Percentiles rank a stretch among this genome's conserved stretches.
Conservation (phyloP, 2,888 invertebrate species). For the Drosophila seclusa region DNA sequence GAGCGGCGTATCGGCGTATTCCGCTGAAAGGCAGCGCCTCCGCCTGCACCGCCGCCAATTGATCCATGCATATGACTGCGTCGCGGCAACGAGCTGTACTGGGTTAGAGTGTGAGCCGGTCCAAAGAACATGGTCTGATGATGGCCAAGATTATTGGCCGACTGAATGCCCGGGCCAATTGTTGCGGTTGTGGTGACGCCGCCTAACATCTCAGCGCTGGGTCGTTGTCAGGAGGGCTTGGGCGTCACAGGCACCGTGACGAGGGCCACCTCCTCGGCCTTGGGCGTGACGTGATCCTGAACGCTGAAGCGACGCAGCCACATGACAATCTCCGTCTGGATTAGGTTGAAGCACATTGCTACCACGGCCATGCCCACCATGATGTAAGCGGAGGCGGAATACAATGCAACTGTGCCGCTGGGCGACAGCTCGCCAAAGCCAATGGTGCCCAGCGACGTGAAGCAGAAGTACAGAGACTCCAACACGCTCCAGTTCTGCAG, state of each 20-base stretch:
- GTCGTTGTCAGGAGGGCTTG: conserved; percentile 88
- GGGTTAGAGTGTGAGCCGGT: conserved; percentile 85
- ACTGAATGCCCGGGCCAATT: conserved; percentile 27
- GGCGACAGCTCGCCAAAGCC: conserved; percentile 93
- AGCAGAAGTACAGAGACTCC: conserved; percentile 94
- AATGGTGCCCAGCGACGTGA: conserved; percentile 92
- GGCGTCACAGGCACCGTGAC: conserved; percentile 86
- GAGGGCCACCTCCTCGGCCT: conserved; percentile 86
- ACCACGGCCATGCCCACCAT: conserved; percentile 93
- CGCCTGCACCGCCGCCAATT: conserved; percentile 7
- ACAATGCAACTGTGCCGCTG: conserved; percentile 89
- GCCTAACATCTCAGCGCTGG: conserved; percentile 83
- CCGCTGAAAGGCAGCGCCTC: conserved; percentile 86
- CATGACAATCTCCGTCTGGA: conserved; percentile 90
- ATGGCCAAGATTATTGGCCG: conserved; percentile 72
- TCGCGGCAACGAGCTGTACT: conserved; percentile 87
- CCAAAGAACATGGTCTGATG: conserved; percentile 84
- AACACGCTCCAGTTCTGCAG: conserved; percentile 96
- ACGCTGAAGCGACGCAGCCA: conserved; percentile 85
- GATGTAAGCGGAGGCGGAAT: conserved; percentile 92
- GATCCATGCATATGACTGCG: conserved; percentile 68
- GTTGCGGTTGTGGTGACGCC: conserved; percentile 55
- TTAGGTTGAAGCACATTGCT: conserved; percentile 94
- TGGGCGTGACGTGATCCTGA: conserved; percentile 84
- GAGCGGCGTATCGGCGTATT: conserved; percentile 89